Evolutionary conservation across 2,888 invertebrate genomes (phyloP).

Genomic region (Bugula neritina): DNA sequence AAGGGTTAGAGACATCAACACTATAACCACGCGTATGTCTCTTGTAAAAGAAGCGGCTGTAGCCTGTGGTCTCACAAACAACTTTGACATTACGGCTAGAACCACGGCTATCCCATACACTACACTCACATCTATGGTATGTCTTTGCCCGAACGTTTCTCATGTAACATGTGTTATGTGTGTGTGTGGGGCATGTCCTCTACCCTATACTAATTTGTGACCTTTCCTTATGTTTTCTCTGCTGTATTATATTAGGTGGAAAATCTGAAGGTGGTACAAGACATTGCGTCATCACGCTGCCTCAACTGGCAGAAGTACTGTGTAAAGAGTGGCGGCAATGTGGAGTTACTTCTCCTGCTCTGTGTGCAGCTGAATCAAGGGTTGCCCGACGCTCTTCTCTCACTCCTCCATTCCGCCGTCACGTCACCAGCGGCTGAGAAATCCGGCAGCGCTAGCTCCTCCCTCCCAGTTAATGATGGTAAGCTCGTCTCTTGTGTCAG

Average conservation of each 20-base stretch:
- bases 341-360: background rate
- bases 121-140: slow-evolving; percentile 23
- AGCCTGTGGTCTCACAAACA: slow-evolving; percentile 19
- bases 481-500: too few species aligned
- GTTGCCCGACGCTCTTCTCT: slow-evolving; percentile 82
- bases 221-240: too few species aligned
- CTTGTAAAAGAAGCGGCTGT: background rate
- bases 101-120: slow-evolving; percentile 27
- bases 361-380: slow-evolving; percentile 66
- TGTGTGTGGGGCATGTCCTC: too few species aligned
- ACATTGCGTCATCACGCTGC: slow-evolving; percentile 82
- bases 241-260: slow-evolving; percentile 65
- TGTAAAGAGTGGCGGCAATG: slow-evolving; percentile 27
- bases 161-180: too few species aligned
- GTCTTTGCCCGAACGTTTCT: background rate
- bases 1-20: slow-evolving; percentile 85
- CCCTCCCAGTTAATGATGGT: background rate
- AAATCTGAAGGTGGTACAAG: slow-evolving; percentile 85
- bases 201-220: too few species aligned
- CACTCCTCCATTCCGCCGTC: slow-evolving; percentile 80
- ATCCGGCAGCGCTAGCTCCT: background rate
- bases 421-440: background rate
- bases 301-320: slow-evolving; percentile 82
- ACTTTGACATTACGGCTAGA: background rate
- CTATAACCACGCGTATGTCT: slow-evolving; percentile 66